Evolutionary conservation across 1,140 invertebrate species (phyloP).

Genomic region (Apis florea): DNA sequence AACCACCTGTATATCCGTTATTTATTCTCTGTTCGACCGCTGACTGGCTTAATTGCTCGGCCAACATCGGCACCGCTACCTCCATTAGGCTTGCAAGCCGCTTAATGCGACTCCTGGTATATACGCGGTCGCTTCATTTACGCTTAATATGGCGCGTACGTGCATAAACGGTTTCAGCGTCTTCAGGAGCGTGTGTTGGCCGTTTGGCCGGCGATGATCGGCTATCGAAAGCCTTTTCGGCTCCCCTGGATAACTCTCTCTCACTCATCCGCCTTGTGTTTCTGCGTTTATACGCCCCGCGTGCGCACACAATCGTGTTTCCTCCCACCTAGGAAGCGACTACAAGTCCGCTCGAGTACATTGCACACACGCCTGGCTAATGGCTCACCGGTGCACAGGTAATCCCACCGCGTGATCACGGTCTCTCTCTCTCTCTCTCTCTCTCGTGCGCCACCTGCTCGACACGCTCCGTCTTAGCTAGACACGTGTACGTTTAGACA

Average conservation of each 20-base stretch:
- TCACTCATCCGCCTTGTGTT: neutral
- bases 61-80: constrained; percentile 67
- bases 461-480: constrained; percentile 51
- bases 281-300: constrained; percentile 16
- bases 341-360: constrained; percentile 69
- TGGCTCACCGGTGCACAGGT: constrained; percentile 63
- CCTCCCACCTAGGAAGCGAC: constrained; percentile 34
- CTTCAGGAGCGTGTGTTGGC: constrained; percentile 43
- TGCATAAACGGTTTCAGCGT: constrained; percentile 53
- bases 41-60: constrained; percentile 68
- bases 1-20: constrained; percentile 69
- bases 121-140: constrained; percentile 50
- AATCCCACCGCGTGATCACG: constrained; percentile 64
- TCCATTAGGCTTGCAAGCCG: constrained; percentile 66
- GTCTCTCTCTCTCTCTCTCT: neutral
- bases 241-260: neutral
- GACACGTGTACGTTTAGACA: constrained; percentile 64
- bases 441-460: constrained; percentile 37
- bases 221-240: constrained; percentile 34
- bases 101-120: constrained; percentile 43
- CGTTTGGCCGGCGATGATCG: constrained; percentile 21
- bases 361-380: constrained; percentile 67
- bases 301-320: constrained; percentile 51
- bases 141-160: constrained; percentile 53
- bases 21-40: constrained; percentile 68